These are phyloP conservation scores for Cybosia mesomella DNA, from an alignment of 2,888 invertebrate species.

Conservation along the genomic window DNA sequence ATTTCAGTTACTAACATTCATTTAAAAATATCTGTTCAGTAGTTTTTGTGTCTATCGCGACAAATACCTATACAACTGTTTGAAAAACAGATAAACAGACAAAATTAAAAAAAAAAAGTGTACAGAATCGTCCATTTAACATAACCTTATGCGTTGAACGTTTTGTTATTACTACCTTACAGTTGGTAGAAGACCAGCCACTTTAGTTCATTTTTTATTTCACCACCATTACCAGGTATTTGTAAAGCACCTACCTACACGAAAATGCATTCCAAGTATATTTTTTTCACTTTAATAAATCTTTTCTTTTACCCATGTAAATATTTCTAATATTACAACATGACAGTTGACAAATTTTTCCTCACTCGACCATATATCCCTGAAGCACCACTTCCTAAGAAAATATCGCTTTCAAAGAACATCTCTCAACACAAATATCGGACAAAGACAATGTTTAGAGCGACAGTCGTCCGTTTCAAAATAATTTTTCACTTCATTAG, in stretches of 20 bases:
- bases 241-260: not conserved
- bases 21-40: too few species aligned
- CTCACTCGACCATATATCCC: slow-evolving; percentile 25
- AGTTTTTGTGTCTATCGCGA: too few species aligned
- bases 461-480: slow-evolving; percentile 52
- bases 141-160: too few species aligned
- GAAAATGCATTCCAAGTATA: not conserved
- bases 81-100: too few species aligned
- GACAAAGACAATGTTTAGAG: slow-evolving; percentile 44
- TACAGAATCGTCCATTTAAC: too few species aligned
- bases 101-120: too few species aligned
- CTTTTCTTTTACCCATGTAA: not conserved
- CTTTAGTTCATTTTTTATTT: too few species aligned
- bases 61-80: too few species aligned
- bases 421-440: slow-evolving; percentile 43
- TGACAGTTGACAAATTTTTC: slow-evolving; percentile 1
- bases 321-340: not conserved
- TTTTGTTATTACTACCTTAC: too few species aligned
- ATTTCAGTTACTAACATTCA: too few species aligned
- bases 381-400: slow-evolving; percentile 39
- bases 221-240: too few species aligned
- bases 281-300: not conserved
- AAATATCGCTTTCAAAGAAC: slow-evolving; percentile 53
- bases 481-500: slow-evolving; percentile 70
- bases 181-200: too few species aligned